Base-by-base conservation (phyloP, 2,888 invertebrate species). In the Brachyptera putata region DNA sequence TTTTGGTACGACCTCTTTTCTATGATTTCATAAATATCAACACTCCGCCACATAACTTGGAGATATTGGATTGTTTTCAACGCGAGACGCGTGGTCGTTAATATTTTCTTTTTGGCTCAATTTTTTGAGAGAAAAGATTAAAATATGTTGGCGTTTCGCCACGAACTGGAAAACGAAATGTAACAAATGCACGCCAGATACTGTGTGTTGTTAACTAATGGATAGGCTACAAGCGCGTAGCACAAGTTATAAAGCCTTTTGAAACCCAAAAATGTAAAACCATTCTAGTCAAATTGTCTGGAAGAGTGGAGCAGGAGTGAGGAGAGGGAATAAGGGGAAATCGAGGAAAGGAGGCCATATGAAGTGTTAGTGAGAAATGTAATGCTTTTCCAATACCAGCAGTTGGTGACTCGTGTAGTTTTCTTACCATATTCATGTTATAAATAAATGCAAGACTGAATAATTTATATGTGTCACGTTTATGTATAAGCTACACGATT, bases 91-190 rank as follows among this genome's bases (percentile, higher is more conserved):
- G 5, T 5, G 11, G 30, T 5, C 5, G 5, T 7, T 30, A 30
- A 7, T 30, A 5, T 2, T 24, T 24, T 24, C 24, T 24, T 46
- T 46, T 46, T 9, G 46, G 22, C 24, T 24, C 22, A 46, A 46
- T 46, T 21, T 46, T 46, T 46, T 24, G 5, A 13, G 3, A n/a
- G 24, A 24, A 46, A 24, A 46, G 46, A 46, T 46, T 46, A 24
- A 46, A 46, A 46, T 16, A 46, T 46, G 21, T 46, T 46, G 46
- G 46, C 46, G 21, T 46, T 46, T 21, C 21, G 46, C 46, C 46
- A 46, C 46, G 24, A 24, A 22, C 24, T 21, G 21, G 3, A 46
- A 22, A 46, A 30, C 30, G 30, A 7, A 30, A 46, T 24, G 46
- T 46, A 22, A 46, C 46, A 46, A 46, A 46, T 46, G 46, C 22